phyloP scores from a whole-genome alignment of 2,113 vertebrate species.

The Rhabdornis inornatus region DNA sequence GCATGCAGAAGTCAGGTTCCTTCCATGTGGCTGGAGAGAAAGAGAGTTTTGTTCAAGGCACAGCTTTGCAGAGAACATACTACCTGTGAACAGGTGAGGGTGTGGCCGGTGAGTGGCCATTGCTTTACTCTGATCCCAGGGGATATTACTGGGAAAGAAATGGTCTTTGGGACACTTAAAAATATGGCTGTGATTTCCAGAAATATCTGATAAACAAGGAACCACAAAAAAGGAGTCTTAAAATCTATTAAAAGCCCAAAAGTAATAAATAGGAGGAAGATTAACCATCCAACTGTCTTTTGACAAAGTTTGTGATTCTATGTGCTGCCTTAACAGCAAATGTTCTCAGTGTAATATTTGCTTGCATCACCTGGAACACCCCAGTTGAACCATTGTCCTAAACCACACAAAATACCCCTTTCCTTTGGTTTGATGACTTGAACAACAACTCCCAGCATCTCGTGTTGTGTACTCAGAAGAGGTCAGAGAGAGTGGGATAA shows the following conservation, averaged over 20 bases:
- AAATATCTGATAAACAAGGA: background rate
- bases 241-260: background rate
- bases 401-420: background rate
- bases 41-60: background rate
- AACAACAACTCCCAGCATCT: background rate
- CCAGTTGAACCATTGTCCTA: background rate
- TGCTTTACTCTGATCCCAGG: background rate
- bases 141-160: background rate
- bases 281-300: background rate
- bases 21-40: background rate
- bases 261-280: background rate
- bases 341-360: background rate
- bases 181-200: background rate
- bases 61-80: background rate
- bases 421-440: background rate
- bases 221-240: background rate
- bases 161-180: background rate
- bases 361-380: background rate
- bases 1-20: background rate
- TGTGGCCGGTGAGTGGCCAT: background rate
- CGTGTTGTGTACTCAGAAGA: fast-evolving
- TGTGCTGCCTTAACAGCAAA: background rate
- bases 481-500: background rate
- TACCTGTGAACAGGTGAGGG: background rate
- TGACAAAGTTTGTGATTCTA: background rate